Conservation (phyloP, 1,140 invertebrate species). For the Vollenhovia emeryi region DNA sequence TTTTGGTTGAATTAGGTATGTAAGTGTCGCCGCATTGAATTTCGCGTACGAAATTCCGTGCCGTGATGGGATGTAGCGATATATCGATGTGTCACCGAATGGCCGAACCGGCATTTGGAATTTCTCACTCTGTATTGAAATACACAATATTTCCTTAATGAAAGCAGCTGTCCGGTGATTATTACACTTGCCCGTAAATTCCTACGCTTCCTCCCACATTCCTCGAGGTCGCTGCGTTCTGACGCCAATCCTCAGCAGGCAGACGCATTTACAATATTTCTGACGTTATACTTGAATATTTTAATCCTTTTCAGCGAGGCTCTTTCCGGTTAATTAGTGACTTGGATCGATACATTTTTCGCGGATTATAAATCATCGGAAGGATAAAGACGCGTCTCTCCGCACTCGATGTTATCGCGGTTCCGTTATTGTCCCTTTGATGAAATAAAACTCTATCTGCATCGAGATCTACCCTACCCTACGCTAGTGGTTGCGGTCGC, state of each 20-base stretch:
- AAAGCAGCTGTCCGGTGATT: neutral
- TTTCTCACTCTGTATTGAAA: constrained; percentile 40
- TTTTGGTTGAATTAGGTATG: neutral
- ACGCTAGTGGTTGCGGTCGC: constrained; percentile 69
- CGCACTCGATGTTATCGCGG: constrained; percentile 70
- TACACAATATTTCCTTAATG: constrained; percentile 42
- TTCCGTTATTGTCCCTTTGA: constrained; percentile 73
- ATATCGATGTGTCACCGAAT: neutral
- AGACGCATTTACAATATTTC: too few relatives aligned
- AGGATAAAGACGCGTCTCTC: constrained; percentile 11
- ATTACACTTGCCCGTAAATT: neutral
- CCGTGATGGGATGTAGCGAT: neutral
- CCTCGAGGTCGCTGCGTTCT: neutral
- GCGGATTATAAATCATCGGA: constrained; percentile 67
- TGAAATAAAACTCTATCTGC: constrained; percentile 75
- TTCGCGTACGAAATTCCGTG: neutral
- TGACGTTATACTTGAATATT: neutral
- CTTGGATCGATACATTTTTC: constrained; percentile 10
- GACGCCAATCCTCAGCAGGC: neutral
- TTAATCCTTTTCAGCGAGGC: neutral
- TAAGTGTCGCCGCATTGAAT: neutral
- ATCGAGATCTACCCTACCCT: constrained; percentile 72
- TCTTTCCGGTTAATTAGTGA: neutral
- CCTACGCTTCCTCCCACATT: neutral
- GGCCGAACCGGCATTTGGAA: neutral